Evolutionary conservation across 1,140 invertebrate genomes (phyloP), one percentile per base, ranked within the genome.

Genomic region (Anadara kagoshimensis): DNA sequence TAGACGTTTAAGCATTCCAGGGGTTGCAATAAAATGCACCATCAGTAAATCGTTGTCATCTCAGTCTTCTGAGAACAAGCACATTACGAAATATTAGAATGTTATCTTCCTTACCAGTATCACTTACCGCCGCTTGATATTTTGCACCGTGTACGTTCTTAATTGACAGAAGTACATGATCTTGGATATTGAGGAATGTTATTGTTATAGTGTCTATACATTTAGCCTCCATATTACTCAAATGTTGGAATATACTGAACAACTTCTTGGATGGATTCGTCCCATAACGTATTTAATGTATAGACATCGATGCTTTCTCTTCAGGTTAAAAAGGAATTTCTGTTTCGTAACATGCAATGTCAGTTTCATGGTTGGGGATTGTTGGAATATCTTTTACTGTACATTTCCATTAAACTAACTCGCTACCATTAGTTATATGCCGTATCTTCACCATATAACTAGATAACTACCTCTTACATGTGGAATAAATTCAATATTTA

Each of bases 171-270:
- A 11, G 44, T 3, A 20, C 36, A 43, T 24, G 29, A 56, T 3
- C 18, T 11, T 20, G 51, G 53, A 24, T 24, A 3, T 44, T 22
- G 18, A 14, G 29, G 29, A 3, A 67, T 18, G 20, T 61, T 45
- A 7, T 20, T 56, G 41, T 51, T 58, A 36, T 49, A 29, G 24
- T 51, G 24, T 54, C 36, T 47, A n/a, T 70, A 70, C 10, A 70
- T 41, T 3, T 58, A 63, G 8, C 49, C 26, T 63, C 43, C 44
- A 29, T 49, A 63, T 26, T 12, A 18, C 11, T 36, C 47, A 69
- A 62, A 62, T 18, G 58, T 69, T 24, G 58, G 68, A 24, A 70
- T 63, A 16, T 63, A 56, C 44, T 61, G 47, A 10, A 62, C 51
- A 41, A 63, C 41, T 20, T 63, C 4, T 16, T 22, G 12, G 11